Conservation (phyloP, 2,113 vertebrate species). For the Ellobius talpinus region DNA sequence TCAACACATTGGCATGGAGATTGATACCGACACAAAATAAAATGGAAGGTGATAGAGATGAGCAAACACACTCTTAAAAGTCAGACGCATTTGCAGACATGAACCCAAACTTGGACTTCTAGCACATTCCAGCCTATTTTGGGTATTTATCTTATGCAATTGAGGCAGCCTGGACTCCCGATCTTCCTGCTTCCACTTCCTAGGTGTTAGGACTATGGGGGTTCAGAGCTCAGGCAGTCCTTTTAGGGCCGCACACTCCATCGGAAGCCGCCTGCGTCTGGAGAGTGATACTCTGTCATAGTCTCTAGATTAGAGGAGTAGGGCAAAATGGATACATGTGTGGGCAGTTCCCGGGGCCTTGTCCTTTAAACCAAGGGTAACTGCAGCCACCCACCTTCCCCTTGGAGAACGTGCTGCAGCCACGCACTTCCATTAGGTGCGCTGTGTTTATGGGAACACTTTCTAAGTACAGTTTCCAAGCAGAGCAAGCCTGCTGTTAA, state of each 20-base stretch:
- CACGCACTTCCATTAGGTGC: neutral
- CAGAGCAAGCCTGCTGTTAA: neutral
- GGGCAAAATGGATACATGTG: neutral
- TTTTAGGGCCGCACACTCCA: neutral
- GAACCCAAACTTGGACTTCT: neutral
- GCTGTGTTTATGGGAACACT: neutral
- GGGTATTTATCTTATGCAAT: no score
- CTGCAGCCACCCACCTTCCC: neutral
- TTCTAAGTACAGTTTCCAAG: neutral
- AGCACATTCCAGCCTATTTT: neutral
- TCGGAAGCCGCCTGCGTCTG: neutral
- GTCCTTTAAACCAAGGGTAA: neutral
- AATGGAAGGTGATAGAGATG: neutral
- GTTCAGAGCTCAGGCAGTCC: neutral
- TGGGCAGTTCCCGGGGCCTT: neutral
- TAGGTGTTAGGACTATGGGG: neutral
- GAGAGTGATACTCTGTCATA: neutral
- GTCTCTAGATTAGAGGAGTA: neutral
- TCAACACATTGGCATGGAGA: neutral
- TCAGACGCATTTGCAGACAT: neutral
- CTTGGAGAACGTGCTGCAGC: neutral
- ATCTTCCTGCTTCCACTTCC: neutral
- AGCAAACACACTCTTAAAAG: neutral
- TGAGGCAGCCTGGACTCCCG: neutral
- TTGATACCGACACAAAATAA: neutral